Conservation (phyloP, 2,888 invertebrate species). For the Chrysolina haemoptera region DNA sequence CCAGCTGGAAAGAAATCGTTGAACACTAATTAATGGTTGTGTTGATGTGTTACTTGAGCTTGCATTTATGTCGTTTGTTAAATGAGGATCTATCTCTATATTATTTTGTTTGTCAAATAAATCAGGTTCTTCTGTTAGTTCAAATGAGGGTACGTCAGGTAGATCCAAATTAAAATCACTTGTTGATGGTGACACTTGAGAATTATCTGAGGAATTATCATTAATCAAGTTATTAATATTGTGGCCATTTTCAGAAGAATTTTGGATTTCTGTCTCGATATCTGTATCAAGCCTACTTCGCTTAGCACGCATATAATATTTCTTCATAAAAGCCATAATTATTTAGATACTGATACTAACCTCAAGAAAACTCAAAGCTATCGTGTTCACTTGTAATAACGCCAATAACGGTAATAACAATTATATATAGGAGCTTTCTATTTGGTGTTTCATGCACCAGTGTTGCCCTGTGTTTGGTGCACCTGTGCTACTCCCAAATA, state of each 20-base stretch:
- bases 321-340: not conserved
- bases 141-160: not conserved
- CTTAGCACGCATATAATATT: not conserved
- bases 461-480: too few relatives aligned
- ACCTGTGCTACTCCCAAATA: too few relatives aligned
- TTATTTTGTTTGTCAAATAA: not conserved
- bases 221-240: not conserved
- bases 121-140: not conserved
- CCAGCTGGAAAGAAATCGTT: not conserved
- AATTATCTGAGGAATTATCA: not conserved
- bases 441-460: too few relatives aligned
- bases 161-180: not conserved
- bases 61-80: slow-evolving; percentile 1
- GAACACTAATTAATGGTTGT: slow-evolving; percentile 12
- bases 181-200: not conserved
- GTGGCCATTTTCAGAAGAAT: not conserved
- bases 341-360: not conserved
- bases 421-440: not conserved
- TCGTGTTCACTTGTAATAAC: not conserved
- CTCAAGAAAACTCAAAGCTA: not conserved
- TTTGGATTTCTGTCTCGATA: too few relatives aligned
- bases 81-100: not conserved
- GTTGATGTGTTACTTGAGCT: not conserved
- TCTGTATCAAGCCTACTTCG: not conserved
- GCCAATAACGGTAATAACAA: not conserved